phyloP scores from a whole-genome alignment of 1,140 invertebrate genomes.

The Heliothis virescens region DNA sequence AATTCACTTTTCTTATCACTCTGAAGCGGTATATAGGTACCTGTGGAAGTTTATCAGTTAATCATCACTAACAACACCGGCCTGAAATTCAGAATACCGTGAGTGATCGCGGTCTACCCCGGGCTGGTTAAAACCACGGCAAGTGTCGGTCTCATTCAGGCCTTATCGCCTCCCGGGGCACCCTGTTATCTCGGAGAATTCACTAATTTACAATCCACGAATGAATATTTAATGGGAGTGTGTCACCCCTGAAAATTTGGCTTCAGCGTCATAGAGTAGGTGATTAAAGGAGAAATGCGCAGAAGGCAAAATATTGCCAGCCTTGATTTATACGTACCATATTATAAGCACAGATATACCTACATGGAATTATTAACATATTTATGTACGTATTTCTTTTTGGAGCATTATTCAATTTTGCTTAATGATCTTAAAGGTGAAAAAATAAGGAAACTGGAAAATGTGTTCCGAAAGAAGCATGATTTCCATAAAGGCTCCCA shows the following conservation, averaged over 20 bases:
- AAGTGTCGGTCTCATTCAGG: conserved; percentile 54
- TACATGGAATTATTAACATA: not conserved
- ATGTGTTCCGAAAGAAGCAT: conserved; percentile 9
- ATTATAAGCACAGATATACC: not conserved
- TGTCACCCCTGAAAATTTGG: conserved; percentile 82
- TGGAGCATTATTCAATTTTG: not conserved
- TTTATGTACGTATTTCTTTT: not conserved
- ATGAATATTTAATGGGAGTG: conserved; percentile 81
- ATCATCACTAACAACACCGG: conserved; percentile 12
- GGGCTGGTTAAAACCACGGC: conserved; percentile 47
- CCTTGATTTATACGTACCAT: not conserved
- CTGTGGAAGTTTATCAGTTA: conserved; percentile 28
- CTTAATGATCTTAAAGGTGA: conserved; percentile 8
- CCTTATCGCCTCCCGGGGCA: conserved; percentile 61
- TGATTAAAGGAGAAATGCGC: conserved; percentile 1
- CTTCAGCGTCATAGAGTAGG: conserved; percentile 68
- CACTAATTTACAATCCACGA: conserved; percentile 80
- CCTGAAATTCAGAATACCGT: conserved; percentile 1
- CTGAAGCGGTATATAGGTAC: not conserved
- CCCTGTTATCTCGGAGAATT: conserved; percentile 68
- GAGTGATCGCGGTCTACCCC: conserved; percentile 42
- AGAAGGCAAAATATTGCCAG: not conserved
- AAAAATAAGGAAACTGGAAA: conserved; percentile 26
- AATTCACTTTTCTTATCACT: too few species aligned
- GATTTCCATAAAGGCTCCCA: conserved; percentile 26